These are phyloP conservation scores for Yponomeuta cagnagella DNA, from an alignment of 2,888 invertebrate genomes.

Conservation along the genomic window DNA sequence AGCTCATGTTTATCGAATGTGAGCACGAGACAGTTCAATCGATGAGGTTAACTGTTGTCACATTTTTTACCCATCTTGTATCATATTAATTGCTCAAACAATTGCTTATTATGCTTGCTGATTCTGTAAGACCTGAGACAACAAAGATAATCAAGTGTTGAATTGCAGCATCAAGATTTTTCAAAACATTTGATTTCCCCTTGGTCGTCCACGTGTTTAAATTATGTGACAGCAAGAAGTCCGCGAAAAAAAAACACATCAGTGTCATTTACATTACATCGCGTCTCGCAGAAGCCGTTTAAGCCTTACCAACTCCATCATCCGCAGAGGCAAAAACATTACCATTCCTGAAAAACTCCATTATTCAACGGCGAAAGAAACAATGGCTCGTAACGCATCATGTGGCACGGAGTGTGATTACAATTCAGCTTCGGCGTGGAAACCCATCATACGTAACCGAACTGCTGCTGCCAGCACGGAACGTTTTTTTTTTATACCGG, in stretches of 20 bases:
- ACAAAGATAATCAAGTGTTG: neutral
- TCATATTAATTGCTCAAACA: neutral
- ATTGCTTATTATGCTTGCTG: neutral
- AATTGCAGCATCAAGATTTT: neutral
- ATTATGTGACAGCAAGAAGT: neutral
- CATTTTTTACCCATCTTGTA: neutral
- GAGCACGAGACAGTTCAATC: neutral
- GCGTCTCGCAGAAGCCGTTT: neutral
- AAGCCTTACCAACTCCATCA: neutral
- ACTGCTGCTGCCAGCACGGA: slow-evolving; percentile 23
- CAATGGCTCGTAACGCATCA: slow-evolving; percentile 8
- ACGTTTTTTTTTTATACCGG: slow-evolving; percentile 40
- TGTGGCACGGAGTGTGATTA: slow-evolving; percentile 4
- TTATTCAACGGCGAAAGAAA: neutral
- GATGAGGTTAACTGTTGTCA: neutral
- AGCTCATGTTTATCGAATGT: neutral
- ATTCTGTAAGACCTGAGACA: neutral
- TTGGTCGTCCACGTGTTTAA: neutral
- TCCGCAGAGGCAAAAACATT: neutral
- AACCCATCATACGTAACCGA: slow-evolving; percentile 33
- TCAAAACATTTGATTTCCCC: neutral
- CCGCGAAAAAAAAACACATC: neutral
- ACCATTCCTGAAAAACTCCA: neutral
- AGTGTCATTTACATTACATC: neutral
- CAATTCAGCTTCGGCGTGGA: slow-evolving; percentile 27